Evolutionary conservation across 2,888 invertebrate species (phyloP).

Genomic region (Cremastinae sp.): DNA sequence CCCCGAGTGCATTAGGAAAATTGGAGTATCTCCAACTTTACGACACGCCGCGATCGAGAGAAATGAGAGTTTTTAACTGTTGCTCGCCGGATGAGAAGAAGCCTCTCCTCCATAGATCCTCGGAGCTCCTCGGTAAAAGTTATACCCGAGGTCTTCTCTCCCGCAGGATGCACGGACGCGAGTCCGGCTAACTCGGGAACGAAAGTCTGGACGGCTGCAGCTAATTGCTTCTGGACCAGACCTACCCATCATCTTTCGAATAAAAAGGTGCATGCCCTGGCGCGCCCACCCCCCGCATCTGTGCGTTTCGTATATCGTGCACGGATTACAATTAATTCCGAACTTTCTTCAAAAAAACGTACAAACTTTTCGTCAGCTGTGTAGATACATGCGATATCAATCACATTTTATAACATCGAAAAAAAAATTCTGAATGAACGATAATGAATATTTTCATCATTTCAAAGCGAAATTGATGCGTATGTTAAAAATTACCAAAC

Average conservation of each 20-base stretch:
- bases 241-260: conserved; percentile 10
- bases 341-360: no score
- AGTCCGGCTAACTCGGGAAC: conserved; percentile 34
- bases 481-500: no score
- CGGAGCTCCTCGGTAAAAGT: conserved; percentile 35
- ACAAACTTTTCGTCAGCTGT: no score
- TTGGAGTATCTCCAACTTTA: conserved; percentile 76
- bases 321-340: conserved; percentile 6
- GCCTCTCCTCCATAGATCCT: conserved; percentile 28
- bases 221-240: conserved; percentile 41
- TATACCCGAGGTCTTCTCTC: conserved; percentile 22
- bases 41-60: conserved; percentile 63
- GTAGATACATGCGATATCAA: no score
- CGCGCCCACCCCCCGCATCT: conserved; percentile 5
- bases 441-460: no score
- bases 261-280: conserved; percentile 52
- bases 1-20: conserved; percentile 75
- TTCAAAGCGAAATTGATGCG: no score
- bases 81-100: conserved; percentile 28
- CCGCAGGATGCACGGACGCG: conserved; percentile 1
- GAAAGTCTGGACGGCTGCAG: conserved; percentile 35
- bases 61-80: conserved; percentile 52
- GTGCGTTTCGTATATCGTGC: neutral
- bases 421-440: no score
- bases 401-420: no score